These are phyloP conservation scores for Scomber scombrus DNA, from an alignment of 2,113 vertebrate genomes.

Conservation along the genomic window DNA sequence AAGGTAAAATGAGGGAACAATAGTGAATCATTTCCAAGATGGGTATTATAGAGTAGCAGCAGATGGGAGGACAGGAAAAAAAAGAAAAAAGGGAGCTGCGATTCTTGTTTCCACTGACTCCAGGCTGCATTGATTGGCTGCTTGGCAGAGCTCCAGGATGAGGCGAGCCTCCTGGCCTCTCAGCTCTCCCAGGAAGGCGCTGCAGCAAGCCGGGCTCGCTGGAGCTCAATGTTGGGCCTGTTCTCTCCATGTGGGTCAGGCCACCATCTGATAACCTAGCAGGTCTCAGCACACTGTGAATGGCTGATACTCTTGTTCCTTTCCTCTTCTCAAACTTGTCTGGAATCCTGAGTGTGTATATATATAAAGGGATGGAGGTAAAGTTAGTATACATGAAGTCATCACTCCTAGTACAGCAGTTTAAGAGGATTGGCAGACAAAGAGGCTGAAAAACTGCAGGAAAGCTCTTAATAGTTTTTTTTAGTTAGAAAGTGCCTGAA, in stretches of 20 bases:
- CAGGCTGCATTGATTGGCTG: conserved; percentile 84
- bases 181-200: conserved; percentile 73
- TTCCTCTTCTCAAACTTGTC: not conserved
- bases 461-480: not conserved
- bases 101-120: conserved; percentile 80
- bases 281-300: conserved; percentile 46
- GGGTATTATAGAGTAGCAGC: conserved; percentile 55
- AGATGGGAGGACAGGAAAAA: conserved; percentile 35
- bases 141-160: conserved; percentile 82
- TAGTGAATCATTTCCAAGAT: conserved; percentile 71
- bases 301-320: conserved; percentile 4
- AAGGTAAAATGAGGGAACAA: conserved; percentile 31
- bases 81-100: conserved; percentile 59
- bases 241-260: conserved; percentile 83
- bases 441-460: not conserved
- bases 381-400: not conserved
- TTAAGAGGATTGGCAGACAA: not conserved
- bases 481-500: not conserved
- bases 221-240: conserved; percentile 78
- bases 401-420: not conserved
- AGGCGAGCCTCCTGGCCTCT: conserved; percentile 62
- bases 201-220: conserved; percentile 71
- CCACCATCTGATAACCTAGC: conserved; percentile 79
- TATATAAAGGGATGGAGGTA: conserved; percentile 1
- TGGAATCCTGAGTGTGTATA: not conserved